Percentiles rank a stretch among this genome's conserved stretches.
These are phyloP conservation scores for Gambusia affinis DNA, from an alignment of 2,113 vertebrate species.

Conservation along the genomic window DNA sequence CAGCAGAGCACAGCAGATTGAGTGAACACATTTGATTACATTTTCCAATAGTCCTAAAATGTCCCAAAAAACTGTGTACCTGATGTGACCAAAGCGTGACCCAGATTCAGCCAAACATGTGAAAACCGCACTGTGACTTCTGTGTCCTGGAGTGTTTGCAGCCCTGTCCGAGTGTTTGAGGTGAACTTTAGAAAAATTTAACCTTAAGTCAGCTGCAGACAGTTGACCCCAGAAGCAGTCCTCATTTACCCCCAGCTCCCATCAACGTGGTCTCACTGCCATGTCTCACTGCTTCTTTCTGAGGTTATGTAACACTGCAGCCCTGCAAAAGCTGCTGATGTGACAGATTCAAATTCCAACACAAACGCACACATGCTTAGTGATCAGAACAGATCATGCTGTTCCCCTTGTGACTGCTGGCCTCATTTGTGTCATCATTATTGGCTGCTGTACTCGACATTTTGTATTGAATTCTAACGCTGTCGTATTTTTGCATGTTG, in stretches of 20 bases:
- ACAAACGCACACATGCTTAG: conserved; percentile 23
- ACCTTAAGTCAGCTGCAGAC: background rate
- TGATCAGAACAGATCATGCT: conserved; percentile 30
- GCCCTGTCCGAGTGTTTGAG: background rate
- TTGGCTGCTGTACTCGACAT: conserved; percentile 22
- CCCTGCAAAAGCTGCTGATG: conserved; percentile 77
- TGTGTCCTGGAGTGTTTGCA: conserved; percentile 9
- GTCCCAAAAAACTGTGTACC: conserved; percentile 23
- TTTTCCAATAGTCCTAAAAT: conserved; percentile 46
- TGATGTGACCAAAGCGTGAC: conserved; percentile 19
- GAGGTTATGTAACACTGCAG: conserved; percentile 78
- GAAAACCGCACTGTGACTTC: background rate
- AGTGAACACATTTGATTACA: conserved; percentile 56
- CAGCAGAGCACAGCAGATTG: conserved; percentile 43
- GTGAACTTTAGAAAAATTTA: background rate
- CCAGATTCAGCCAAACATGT: conserved; percentile 30
- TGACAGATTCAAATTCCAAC: conserved; percentile 67
- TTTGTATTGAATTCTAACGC: conserved; percentile 7
- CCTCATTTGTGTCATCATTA: conserved; percentile 33
- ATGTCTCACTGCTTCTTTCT: background rate
- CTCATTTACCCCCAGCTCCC: conserved; percentile 20
- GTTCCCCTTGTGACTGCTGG: conserved; percentile 36
- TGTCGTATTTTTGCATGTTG: background rate
- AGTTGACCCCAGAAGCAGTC: conserved; percentile 23
- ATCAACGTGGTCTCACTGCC: background rate